These are phyloP conservation scores for Pithecia hirsuta DNA, from an alignment of 2,797 vertebrate species.

Conservation along the genomic window DNA sequence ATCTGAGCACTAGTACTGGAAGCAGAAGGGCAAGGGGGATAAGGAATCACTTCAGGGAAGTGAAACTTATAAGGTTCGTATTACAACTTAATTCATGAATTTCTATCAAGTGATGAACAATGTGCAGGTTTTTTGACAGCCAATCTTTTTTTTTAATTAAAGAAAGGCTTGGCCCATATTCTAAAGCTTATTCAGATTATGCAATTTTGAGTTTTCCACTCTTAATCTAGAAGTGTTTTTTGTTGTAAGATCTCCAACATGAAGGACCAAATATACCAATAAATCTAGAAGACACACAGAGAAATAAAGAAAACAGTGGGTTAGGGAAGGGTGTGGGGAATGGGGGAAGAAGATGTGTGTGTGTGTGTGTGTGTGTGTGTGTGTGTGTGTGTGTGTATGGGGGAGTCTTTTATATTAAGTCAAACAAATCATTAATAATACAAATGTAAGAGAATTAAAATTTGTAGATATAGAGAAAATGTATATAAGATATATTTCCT, in stretches of 20 bases:
- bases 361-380: background rate
- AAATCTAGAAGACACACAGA: background rate
- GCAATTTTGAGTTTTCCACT: background rate
- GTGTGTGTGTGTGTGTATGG: background rate
- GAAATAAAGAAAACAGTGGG: background rate
- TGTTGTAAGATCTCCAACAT: background rate
- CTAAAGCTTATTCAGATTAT: background rate
- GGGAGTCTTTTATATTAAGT: background rate
- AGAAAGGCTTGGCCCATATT: background rate
- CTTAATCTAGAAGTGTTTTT: background rate
- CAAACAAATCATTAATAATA: conserved; percentile 34
- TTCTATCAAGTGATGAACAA: background rate
- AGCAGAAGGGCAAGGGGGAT: background rate
- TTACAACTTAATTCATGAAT: background rate
- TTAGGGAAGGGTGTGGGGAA: too few species aligned
- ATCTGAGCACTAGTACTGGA: background rate
- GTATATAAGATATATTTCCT: background rate
- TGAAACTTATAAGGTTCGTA: background rate
- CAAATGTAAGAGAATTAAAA: background rate
- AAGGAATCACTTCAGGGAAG: background rate
- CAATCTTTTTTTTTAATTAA: background rate
- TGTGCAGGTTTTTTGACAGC: background rate
- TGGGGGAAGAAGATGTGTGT: background rate
- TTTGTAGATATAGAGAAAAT: background rate
- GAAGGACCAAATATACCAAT: background rate